Base-by-base conservation (phyloP, 2,888 invertebrate species). In the Torymus aiolomorphi region DNA sequence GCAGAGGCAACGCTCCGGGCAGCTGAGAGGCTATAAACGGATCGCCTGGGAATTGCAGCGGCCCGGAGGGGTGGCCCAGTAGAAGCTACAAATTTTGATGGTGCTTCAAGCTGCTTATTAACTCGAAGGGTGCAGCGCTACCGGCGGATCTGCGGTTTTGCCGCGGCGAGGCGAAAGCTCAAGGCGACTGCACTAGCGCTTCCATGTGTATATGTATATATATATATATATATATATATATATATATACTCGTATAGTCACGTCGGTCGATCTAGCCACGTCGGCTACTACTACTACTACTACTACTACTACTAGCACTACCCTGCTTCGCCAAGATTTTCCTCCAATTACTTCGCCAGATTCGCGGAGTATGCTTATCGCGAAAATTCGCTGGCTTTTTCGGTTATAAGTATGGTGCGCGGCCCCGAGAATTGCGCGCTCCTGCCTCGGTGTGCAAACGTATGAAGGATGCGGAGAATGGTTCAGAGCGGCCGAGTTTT, bases 51-150 rank as follows among this genome's bases (percentile, higher is more conserved):
- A 85, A 84, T 85, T 85, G 24, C 62, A 52, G 65, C 42, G 51
- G 62, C 3, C 16, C 12, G 31, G 18, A 16, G 16, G 57, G 31
- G 69, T 42, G 51, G 76, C 72, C 76, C 75, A 65, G 80, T 61
- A 84, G 82, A 80, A 82, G 83, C 84, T 84, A 84, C 86, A 87
- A 87, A 87, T 88, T 88, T 86, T 84, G 85, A 85, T 84, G 83
- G 84, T 83, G 84, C 85, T 88, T 85, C 80, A 84, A 83, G 62
- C 83, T 83, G 86, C 85, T 87, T 86, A 88, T 87, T 86, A 87
- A 86, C 84, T 86, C 83, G 81, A 81, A 81, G 78, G 74, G 75
- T 65, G 20, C 61, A 54, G 18, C 18, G 16, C 18, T 31, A 18
- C 49, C 42, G 20, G 49, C 62, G 10, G 62, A 54, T 67, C 24